Base-by-base conservation (phyloP, 2,113 vertebrate genomes). In the Vanacampus margaritifer region DNA sequence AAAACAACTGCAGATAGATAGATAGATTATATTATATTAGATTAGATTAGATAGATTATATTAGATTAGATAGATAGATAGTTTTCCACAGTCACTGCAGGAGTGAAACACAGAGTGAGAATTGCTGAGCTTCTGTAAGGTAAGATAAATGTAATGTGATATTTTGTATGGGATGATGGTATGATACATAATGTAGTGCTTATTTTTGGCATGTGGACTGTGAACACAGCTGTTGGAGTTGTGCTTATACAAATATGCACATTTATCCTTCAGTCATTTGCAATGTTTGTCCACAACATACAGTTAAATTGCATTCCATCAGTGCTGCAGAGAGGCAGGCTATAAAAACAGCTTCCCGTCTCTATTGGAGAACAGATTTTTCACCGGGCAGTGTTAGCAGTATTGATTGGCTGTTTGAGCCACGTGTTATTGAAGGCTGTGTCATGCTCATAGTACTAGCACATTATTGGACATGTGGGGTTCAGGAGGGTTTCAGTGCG, bases 401-500 rank as follows among this genome's bases (percentile, higher is more conserved):
- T 24, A 35, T 9, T 67, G 65, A 77, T 80, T 85, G 71, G 80
- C 23, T 67, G 21, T 9, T 76, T 45, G 2, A 35, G 26, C 48
- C 76, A 76, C 72, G 60, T 37, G 54, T 75, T 37, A 21, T 45
- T 46, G 45, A 58, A 73, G 73, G 76, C 63, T 26, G 28, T 78
- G 70, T 71, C 65, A 32, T 23, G 57, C 50, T 76, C 75, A 75
- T 75, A 50, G 63, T 65, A 19, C 36, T 68, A 68, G 70, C 75
- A 73, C 28, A 58, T 67, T 65, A 64, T 37, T 61, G 61, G 77
- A 62, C 17, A 67, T 63, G 53, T 73, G 50, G 16, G 73, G 64
- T 64, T 75, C 72, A 84, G 86, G 79, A 81, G 84, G 82, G 83
- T 78, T 82, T 76, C 61, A 57, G 68, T 54, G 58, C 68, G 51